These are phyloP conservation scores for Drepanosiphum platanoidis DNA, from an alignment of 2,888 invertebrate species.

Conservation along the genomic window DNA sequence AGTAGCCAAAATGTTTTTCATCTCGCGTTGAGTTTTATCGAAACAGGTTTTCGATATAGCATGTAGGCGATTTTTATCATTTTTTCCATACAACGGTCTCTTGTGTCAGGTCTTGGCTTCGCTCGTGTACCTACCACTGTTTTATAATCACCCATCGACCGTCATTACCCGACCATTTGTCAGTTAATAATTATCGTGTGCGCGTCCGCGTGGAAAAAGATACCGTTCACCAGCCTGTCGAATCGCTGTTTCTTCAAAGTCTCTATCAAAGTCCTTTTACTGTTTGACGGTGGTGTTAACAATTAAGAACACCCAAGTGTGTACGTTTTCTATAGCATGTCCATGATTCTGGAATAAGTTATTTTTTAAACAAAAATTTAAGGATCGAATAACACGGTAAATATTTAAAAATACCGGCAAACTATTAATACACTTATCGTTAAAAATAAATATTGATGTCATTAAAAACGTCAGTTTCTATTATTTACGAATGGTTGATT, in stretches of 20 bases:
- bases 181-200: slow-evolving; percentile 37
- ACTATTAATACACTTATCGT: not conserved
- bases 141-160: not conserved
- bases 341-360: slow-evolving; percentile 2
- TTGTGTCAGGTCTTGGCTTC: not conserved
- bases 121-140: slow-evolving; percentile 19
- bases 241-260: slow-evolving; percentile 1
- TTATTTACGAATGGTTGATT: not conserved
- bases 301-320: slow-evolving; percentile 17
- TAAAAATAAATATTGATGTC: not conserved
- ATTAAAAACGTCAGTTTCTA: not conserved
- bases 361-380: slow-evolving; percentile 8
- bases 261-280: too few species aligned
- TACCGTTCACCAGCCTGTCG: slow-evolving; percentile 22
- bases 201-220: slow-evolving; percentile 50
- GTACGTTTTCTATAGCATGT: not conserved
- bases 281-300: not conserved
- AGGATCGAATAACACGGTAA: not conserved
- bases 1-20: slow-evolving; percentile 16
- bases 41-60: slow-evolving; percentile 38
- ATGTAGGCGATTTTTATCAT: slow-evolving; percentile 38
- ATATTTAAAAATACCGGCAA: not conserved
- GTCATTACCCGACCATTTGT: not conserved
- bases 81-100: slow-evolving; percentile 4
- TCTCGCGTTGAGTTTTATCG: not conserved